Percentiles rank a stretch among this genome's conserved stretches.
phyloP scores from a whole-genome alignment of 2,888 invertebrate species.

The Thymelicus acteon region DNA sequence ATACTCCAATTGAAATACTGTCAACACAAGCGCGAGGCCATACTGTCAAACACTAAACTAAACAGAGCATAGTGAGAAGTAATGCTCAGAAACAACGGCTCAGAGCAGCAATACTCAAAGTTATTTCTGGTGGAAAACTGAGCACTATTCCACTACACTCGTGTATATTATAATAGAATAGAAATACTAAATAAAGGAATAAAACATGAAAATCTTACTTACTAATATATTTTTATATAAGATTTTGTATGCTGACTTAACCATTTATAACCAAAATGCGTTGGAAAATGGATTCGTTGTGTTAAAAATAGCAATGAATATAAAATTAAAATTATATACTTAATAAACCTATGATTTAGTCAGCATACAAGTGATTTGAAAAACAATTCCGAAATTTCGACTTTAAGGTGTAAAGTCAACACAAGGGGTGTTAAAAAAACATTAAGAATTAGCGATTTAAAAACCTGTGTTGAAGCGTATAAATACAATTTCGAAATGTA shows the following conservation, averaged over 20 bases:
- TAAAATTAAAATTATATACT: neutral
- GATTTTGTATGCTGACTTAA: neutral
- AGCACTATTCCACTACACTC: slow-evolving; percentile 16
- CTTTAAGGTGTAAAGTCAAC: slow-evolving; percentile 9
- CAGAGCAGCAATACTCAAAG: neutral
- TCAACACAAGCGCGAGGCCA: slow-evolving; percentile 40
- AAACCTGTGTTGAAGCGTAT: slow-evolving; percentile 38
- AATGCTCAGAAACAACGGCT: slow-evolving; percentile 32
- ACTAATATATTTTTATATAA: slow-evolving; percentile 42
- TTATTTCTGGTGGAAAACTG: neutral
- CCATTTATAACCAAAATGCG: neutral
- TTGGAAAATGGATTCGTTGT: neutral
- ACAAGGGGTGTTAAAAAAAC: neutral
- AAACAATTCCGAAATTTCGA: slow-evolving; percentile 34
- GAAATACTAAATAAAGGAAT: slow-evolving; percentile 48
- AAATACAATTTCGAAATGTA: slow-evolving; percentile 56
- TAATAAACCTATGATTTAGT: neutral
- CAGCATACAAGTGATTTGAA: slow-evolving; percentile 30
- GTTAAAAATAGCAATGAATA: neutral
- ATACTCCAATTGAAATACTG: slow-evolving; percentile 55
- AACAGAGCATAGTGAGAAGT: slow-evolving; percentile 26
- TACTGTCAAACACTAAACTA: slow-evolving; percentile 32
- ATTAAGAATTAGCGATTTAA: neutral
- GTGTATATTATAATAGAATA: slow-evolving; percentile 38
- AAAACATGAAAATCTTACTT: slow-evolving; percentile 51